Evolutionary conservation across 2,888 invertebrate genomes (phyloP).

Genomic region (Villa cingulata): DNA sequence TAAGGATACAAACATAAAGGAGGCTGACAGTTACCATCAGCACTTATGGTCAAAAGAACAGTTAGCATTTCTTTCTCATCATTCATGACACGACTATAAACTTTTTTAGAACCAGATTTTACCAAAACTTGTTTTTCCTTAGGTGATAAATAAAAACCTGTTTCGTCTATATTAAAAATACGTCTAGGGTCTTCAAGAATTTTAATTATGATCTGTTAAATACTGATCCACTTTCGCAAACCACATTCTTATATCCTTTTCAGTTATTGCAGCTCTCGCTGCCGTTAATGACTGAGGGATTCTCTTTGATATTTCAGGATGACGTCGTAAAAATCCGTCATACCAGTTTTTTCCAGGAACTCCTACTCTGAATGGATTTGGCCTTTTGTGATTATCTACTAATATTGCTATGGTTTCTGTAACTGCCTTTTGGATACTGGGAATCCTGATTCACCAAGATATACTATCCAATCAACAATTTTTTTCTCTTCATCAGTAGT

Average conservation of each 20-base stretch:
- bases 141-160: constrained; percentile 21
- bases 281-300: not conserved
- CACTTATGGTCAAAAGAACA: constrained; percentile 20
- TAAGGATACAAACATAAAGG: constrained; percentile 17
- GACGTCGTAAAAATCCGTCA: not conserved
- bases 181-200: constrained; percentile 2
- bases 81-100: constrained; percentile 17
- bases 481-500: no score
- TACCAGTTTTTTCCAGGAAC: not conserved
- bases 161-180: constrained; percentile 9
- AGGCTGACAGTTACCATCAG: constrained; percentile 18
- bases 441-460: no score
- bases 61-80: constrained; percentile 20
- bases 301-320: not conserved
- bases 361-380: no score
- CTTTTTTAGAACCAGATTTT: constrained; percentile 17
- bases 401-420: no score
- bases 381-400: no score
- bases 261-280: not conserved
- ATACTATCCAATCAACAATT: no score
- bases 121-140: constrained; percentile 17
- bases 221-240: not conserved
- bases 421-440: no score
- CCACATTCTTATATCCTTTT: constrained; percentile 5
- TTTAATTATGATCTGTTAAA: not conserved